Conservation (phyloP, 2,797 vertebrate genomes). For the Salmo trutta region DNA sequence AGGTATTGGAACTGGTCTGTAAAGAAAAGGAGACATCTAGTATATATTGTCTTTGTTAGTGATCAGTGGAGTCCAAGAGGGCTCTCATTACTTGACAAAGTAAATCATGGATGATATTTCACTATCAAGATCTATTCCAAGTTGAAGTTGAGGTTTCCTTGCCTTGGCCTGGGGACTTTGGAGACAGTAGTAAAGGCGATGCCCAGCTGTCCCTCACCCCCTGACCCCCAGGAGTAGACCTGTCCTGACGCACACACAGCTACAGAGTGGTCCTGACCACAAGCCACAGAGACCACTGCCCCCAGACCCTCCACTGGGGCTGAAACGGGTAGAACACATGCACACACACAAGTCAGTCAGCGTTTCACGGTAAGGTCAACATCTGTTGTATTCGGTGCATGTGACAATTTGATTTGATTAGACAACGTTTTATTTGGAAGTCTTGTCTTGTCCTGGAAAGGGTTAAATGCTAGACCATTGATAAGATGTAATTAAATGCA, state of each 20-base stretch:
- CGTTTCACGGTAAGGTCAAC: no score
- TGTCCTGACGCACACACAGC: slow-evolving; percentile 71
- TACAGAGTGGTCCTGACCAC: slow-evolving; percentile 79
- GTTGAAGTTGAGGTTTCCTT: slow-evolving; percentile 35
- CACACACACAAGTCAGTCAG: slow-evolving; percentile 25
- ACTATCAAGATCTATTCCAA: background rate
- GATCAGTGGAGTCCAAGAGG: background rate
- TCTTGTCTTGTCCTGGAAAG: background rate
- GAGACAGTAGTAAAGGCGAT: background rate
- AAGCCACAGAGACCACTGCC: slow-evolving; percentile 62
- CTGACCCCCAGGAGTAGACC: slow-evolving; percentile 80
- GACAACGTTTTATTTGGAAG: no score
- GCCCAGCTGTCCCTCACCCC: slow-evolving; percentile 77
- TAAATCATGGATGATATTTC: background rate
- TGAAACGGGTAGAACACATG: background rate
- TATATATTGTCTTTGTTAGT: no score
- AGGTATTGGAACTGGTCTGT: slow-evolving; percentile 46
- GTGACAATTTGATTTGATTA: no score
- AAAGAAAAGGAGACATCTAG: background rate
- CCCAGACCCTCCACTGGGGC: slow-evolving; percentile 57
- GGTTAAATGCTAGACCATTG: background rate
- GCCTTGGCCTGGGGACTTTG: slow-evolving; percentile 60
- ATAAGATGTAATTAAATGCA: background rate
- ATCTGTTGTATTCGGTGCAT: no score
- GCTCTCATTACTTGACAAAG: background rate